phyloP scores from a whole-genome alignment of 2,888 invertebrate genomes.

The Ormyrus pomaceus region DNA sequence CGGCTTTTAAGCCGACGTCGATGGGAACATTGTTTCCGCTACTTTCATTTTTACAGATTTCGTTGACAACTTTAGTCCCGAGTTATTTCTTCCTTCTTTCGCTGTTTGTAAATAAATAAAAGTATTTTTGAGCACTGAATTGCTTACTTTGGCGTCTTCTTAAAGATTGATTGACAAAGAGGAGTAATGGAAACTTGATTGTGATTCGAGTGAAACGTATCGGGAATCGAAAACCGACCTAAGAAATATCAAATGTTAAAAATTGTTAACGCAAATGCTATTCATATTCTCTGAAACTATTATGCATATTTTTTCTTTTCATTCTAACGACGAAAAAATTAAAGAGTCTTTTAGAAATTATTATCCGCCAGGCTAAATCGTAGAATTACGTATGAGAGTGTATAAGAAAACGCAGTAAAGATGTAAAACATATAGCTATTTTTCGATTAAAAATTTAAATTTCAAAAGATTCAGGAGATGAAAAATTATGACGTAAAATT shows the following conservation, averaged over 20 bases:
- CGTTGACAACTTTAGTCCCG: too few species aligned
- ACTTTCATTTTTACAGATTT: too few species aligned
- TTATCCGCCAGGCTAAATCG: too few species aligned
- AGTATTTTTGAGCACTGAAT: too few species aligned
- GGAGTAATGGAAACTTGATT: neutral
- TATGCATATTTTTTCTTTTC: constrained; percentile 5
- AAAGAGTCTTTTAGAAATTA: constrained; percentile 2
- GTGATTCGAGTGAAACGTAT: neutral
- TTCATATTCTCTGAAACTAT: constrained; percentile 14
- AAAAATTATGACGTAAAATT: constrained; percentile 25
- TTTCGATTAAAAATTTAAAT: constrained; percentile 46
- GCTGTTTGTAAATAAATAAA: neutral
- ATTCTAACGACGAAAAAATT: neutral
- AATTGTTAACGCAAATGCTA: neutral
- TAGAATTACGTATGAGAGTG: neutral
- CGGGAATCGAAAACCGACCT: neutral
- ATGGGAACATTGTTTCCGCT: too few species aligned
- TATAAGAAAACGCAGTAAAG: neutral
- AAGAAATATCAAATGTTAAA: constrained; percentile 12
- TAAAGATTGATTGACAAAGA: too few species aligned
- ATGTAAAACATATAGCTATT: constrained; percentile 22
- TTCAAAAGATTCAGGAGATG: constrained; percentile 4
- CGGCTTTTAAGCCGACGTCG: too few species aligned
- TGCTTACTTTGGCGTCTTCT: too few species aligned
- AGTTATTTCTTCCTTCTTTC: too few species aligned